These are phyloP conservation scores for Cyrtodaria siliqua DNA, from an alignment of 2,888 invertebrate genomes.

Conservation along the genomic window DNA sequence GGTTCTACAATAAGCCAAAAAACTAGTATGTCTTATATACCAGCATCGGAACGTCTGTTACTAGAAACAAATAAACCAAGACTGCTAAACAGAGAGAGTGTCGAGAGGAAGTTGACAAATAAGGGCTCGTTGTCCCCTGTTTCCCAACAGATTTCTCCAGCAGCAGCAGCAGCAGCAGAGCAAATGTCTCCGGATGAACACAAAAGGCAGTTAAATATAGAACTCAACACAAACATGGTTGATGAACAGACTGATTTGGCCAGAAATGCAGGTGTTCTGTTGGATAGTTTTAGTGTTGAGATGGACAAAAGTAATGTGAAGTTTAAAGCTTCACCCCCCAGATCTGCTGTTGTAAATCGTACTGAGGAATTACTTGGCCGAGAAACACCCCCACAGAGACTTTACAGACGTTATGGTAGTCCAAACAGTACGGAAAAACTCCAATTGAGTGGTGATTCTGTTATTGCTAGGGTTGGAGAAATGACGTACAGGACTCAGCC, in stretches of 20 bases:
- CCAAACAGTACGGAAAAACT: conserved; percentile 39
- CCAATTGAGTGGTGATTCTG: conserved; percentile 3
- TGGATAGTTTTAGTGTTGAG: conserved; percentile 67
- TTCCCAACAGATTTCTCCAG: conserved; percentile 25
- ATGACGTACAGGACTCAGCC: conserved; percentile 21
- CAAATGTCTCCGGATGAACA: conserved; percentile 22
- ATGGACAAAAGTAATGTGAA: conserved; percentile 53
- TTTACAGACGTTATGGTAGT: conserved; percentile 56
- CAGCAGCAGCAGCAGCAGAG: background rate
- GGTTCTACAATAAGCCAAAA: conserved; percentile 32
- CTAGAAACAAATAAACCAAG: conserved; percentile 65
- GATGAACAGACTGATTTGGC: conserved; percentile 19
- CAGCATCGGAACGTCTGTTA: conserved; percentile 67
- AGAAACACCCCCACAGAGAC: conserved; percentile 57
- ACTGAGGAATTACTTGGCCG: conserved; percentile 32
- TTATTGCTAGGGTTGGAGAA: conserved; percentile 36
- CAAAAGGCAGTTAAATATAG: conserved; percentile 36
- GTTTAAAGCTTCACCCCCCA: conserved; percentile 24
- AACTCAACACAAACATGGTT: conserved; percentile 33
- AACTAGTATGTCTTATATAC: conserved; percentile 54
- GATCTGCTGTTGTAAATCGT: conserved; percentile 14
- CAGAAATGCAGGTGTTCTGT: conserved; percentile 27
- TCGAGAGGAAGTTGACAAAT: conserved; percentile 64
- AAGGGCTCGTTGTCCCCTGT: background rate
- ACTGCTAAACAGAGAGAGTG: conserved; percentile 63